These are phyloP conservation scores for Biston betularia DNA, from an alignment of 2,888 invertebrate genomes.

Conservation along the genomic window DNA sequence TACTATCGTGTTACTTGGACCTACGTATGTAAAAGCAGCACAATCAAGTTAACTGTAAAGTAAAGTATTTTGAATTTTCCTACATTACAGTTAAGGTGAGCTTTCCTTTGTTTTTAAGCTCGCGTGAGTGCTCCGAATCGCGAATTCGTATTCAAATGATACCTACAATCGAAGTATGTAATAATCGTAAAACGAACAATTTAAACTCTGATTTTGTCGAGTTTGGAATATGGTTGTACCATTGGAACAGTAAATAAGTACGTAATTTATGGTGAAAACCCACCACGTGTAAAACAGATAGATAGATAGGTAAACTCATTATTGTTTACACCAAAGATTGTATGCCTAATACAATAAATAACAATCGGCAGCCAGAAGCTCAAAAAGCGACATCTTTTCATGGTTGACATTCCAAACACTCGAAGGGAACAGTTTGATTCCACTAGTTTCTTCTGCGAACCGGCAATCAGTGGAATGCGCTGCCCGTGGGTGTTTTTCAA, in stretches of 20 bases:
- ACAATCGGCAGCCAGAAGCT: too few relatives aligned
- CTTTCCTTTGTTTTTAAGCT: slow-evolving; percentile 47
- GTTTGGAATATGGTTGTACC: slow-evolving; percentile 65
- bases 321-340: too few relatives aligned
- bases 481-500: too few relatives aligned
- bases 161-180: slow-evolving; percentile 75
- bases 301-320: too few relatives aligned
- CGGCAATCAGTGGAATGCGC: too few relatives aligned
- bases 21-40: slow-evolving; percentile 55
- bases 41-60: slow-evolving; percentile 36
- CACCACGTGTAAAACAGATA: slow-evolving; percentile 9
- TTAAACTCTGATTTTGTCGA: slow-evolving; percentile 77
- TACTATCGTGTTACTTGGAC: slow-evolving; percentile 61
- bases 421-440: too few relatives aligned
- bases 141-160: slow-evolving; percentile 80
- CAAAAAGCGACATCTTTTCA: too few relatives aligned
- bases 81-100: neutral
- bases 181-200: slow-evolving; percentile 81
- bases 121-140: slow-evolving; percentile 67
- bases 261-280: slow-evolving; percentile 23
- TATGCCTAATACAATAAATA: too few relatives aligned
- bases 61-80: slow-evolving; percentile 38
- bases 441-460: too few relatives aligned
- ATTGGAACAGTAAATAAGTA: slow-evolving; percentile 59
- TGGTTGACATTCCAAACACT: too few relatives aligned